phyloP scores from a whole-genome alignment of 2,888 invertebrate genomes.

The Callyntrura guangdongensis region DNA sequence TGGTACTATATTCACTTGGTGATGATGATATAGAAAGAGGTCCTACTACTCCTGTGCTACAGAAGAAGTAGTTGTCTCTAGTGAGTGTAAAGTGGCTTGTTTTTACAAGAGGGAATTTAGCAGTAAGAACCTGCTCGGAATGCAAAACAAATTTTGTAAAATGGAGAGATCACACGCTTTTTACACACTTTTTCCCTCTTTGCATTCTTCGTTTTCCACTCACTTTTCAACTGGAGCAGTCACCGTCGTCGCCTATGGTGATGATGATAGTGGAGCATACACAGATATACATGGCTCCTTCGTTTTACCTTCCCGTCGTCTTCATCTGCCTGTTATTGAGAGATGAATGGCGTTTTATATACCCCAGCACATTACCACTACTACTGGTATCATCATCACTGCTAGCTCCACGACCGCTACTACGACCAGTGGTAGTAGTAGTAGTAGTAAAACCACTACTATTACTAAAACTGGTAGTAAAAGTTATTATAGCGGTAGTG shows the following conservation, averaged over 20 bases:
- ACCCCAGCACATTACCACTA: constrained; percentile 25
- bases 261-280: constrained; percentile 4
- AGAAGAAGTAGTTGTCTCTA: constrained; percentile 55
- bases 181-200: constrained; percentile 56
- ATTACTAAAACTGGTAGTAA: constrained; percentile 66
- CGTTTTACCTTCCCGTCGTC: constrained; percentile 21
- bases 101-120: constrained; percentile 75
- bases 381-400: background rate
- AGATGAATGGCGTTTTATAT: constrained; percentile 69
- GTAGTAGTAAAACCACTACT: constrained; percentile 55
- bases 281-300: constrained; percentile 6
- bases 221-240: constrained; percentile 44
- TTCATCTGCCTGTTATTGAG: constrained; percentile 70
- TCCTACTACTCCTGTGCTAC: background rate
- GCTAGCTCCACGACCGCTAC: constrained; percentile 1
- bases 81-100: constrained; percentile 71
- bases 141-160: constrained; percentile 80
- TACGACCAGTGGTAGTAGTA: constrained; percentile 50
- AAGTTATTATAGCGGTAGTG: constrained; percentile 75
- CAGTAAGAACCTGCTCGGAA: constrained; percentile 79
- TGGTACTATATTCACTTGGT: background rate
- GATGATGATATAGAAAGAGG: background rate
- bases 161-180: constrained; percentile 77
- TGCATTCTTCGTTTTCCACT: background rate
- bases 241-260: background rate